Conservation (phyloP, 2,888 invertebrate species). For the Tinea pellionella region DNA sequence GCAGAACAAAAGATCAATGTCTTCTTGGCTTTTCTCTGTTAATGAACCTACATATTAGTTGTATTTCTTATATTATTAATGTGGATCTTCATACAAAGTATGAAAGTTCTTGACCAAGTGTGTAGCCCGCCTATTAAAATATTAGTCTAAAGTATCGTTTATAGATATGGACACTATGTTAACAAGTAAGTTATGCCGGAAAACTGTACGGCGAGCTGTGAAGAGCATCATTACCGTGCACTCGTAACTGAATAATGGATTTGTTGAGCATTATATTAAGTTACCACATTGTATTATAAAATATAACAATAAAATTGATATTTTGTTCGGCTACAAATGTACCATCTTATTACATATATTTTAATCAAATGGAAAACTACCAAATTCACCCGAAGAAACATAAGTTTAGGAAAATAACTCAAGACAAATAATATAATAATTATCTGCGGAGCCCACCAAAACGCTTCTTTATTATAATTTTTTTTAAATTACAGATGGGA, state of each 20-base stretch:
- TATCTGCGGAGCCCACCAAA: too few relatives aligned
- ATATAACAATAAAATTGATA: neutral
- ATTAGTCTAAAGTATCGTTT: neutral
- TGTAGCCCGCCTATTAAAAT: neutral
- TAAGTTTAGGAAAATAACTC: too few relatives aligned
- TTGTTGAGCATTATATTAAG: neutral
- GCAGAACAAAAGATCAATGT: too few relatives aligned
- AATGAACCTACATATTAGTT: too few relatives aligned
- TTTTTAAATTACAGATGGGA: neutral
- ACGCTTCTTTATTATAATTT: too few relatives aligned
- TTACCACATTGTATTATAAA: neutral
- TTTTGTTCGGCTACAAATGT: too few relatives aligned
- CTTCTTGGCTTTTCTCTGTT: too few relatives aligned
- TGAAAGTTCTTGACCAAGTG: neutral
- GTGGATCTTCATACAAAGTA: neutral
- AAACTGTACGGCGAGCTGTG: conserved; percentile 20
- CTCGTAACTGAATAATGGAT: conserved; percentile 15
- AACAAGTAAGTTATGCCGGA: conserved; percentile 12
- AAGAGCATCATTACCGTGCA: conserved; percentile 15
- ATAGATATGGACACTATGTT: neutral
- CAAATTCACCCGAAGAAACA: too few relatives aligned
- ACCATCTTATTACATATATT: too few relatives aligned
- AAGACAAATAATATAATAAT: too few relatives aligned
- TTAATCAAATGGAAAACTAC: too few relatives aligned
- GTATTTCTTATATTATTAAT: too few relatives aligned